Evolutionary conservation across 2,888 invertebrate genomes (phyloP), one percentile per base, ranked within the genome.

Genomic region (Myopa testacea): DNA sequence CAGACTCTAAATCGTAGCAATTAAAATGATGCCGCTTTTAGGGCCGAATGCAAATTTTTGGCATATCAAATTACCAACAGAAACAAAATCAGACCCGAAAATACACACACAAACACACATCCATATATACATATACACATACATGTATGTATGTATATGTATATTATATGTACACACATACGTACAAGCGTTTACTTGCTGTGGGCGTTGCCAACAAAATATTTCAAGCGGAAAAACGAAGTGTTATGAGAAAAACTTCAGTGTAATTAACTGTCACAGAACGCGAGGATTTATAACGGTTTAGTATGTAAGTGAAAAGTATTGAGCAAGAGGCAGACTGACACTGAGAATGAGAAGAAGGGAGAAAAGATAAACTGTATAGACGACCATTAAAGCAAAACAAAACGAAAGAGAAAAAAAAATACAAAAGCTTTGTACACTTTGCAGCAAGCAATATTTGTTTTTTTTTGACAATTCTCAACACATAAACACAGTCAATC

Each of bases 181-280:
- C 55, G n/a, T n/a, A n/a, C 14, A 65, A 19, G 19, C 4, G 55
- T n/a, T 55, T 55, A n/a, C 55, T 4, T 10, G 1, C 55, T 55
- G 16, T 5, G 16, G 55, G 65, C 65, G 65, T 14, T 37, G 65
- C 38, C 65, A 38, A 37, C 10, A 7, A 62, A 26, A 26, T 7
- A 65, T 65, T 65, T 65, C n/a, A 10, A 10, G 58, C n/a, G 58
- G 19, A 6, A 63, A 63, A 63, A 34, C 26, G 26, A 63, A 63
- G 0, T 34, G 7, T 10, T n/a, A 63, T 10, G 26, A 63, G 10
- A 63, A 14, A 63, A 6, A 26, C 62, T 34, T 19, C 26, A 6
- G 10, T 34, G 62, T 34, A 63, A 63, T 63, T 63, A 63, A 63
- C 34, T 63, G 62, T 63, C 62, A 63, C 26, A 63, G 65, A 10